Evolutionary conservation across 2,888 invertebrate species (phyloP).

Genomic region (Prosopocoilus inquinatus): DNA sequence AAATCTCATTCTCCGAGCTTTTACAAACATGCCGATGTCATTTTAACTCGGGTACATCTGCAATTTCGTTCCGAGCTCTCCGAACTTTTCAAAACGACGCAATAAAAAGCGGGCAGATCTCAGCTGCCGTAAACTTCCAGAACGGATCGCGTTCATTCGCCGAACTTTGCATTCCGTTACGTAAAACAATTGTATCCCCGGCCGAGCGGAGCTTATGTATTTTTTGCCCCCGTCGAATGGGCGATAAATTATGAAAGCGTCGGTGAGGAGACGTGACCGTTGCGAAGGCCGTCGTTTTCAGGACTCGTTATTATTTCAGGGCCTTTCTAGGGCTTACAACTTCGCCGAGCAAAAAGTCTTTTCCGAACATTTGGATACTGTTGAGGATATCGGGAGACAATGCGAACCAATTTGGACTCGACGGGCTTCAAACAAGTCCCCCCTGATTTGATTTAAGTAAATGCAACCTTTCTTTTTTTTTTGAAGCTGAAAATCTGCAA

Average conservation of each 20-base stretch:
- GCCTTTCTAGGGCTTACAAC: too few species aligned
- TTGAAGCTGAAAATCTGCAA: too few species aligned
- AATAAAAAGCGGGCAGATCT: not conserved
- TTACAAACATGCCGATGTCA: not conserved
- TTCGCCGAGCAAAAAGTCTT: too few species aligned
- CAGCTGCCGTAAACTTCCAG: slow-evolving; percentile 1
- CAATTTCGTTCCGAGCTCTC: not conserved
- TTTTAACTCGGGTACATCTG: not conserved
- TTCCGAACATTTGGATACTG: too few species aligned
- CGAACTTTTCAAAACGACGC: not conserved
- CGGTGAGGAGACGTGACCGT: not conserved
- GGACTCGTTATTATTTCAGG: slow-evolving; percentile 1
- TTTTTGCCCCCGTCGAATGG: not conserved
- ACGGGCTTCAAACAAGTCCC: too few species aligned
- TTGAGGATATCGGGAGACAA: too few species aligned
- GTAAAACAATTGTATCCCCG: not conserved
- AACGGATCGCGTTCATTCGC: not conserved
- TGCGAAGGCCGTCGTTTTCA: not conserved
- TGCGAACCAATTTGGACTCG: too few species aligned
- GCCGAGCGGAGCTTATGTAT: not conserved
- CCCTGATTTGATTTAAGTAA: too few species aligned
- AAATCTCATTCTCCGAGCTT: too few species aligned
- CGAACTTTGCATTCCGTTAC: not conserved
- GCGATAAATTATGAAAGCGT: slow-evolving; percentile 1
- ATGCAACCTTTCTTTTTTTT: too few species aligned